Conservation (phyloP, 2,113 vertebrate species). For the Eubucco bourcierii region DNA sequence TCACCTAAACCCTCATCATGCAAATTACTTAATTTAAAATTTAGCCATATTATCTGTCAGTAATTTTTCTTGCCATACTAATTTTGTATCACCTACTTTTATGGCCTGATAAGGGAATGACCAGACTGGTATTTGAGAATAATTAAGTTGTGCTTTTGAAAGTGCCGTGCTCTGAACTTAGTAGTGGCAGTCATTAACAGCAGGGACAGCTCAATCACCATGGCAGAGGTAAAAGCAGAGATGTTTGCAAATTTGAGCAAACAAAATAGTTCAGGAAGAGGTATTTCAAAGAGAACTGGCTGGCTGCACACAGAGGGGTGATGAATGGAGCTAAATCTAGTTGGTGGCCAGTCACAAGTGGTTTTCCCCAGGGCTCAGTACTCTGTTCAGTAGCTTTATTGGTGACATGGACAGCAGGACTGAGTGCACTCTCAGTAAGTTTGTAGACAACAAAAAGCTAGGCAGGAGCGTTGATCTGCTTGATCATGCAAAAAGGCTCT, state of each 20-base stretch:
- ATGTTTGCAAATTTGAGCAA: not conserved
- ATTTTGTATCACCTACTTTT: not conserved
- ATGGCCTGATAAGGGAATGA: not conserved
- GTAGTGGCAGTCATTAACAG: not conserved
- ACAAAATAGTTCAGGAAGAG: not conserved
- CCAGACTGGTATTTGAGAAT: not conserved
- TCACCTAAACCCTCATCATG: not conserved
- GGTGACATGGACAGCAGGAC: accelerated
- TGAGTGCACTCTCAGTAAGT: accelerated
- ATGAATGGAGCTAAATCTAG: not conserved
- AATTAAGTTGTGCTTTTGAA: not conserved
- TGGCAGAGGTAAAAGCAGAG: accelerated
- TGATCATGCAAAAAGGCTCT: not conserved
- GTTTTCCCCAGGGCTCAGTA: not conserved
- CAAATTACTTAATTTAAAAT: not conserved
- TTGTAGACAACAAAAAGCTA: accelerated
- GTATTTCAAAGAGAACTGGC: not conserved
- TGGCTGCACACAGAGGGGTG: not conserved
- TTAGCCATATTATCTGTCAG: not conserved
- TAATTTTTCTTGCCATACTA: not conserved
- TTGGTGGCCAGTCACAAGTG: accelerated
- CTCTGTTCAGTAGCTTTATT: not conserved
- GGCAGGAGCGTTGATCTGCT: accelerated
- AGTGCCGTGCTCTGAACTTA: not conserved
- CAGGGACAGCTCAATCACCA: not conserved